A percentile compares a stretch with the other conserved stretches of the same genome.
Evolutionary conservation across 1,140 invertebrate genomes (phyloP).

Genomic region (Danaus plexippus): DNA sequence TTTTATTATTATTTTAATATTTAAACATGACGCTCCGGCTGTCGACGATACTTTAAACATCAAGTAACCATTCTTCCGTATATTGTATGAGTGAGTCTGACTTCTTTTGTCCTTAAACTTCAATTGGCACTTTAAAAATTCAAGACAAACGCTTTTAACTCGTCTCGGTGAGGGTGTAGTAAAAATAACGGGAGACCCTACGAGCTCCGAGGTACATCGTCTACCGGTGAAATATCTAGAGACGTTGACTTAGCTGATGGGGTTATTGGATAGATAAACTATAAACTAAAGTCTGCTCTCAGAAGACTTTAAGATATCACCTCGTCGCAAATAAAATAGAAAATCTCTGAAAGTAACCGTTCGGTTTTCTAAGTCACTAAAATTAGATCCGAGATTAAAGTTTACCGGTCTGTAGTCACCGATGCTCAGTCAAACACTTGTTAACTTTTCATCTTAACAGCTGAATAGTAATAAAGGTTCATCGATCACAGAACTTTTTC

Average conservation of each 20-base stretch:
- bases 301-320: conserved; percentile 16
- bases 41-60: no score
- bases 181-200: conserved; percentile 56
- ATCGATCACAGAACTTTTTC: conserved; percentile 10
- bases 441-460: conserved; percentile 16
- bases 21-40: no score
- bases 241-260: conserved; percentile 52
- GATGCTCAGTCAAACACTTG: conserved; percentile 17
- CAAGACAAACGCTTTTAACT: conserved; percentile 67
- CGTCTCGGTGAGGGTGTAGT: conserved; percentile 32
- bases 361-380: conserved; percentile 11
- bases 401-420: conserved; percentile 12
- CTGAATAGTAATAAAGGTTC: conserved; percentile 14
- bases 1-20: no score
- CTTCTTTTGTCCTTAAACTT: conserved; percentile 42
- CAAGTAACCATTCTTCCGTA: no score
- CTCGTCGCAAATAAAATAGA: conserved; percentile 13
- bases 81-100: conserved; percentile 1
- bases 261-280: conserved; percentile 57
- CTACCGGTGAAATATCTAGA: conserved; percentile 37
- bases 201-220: conserved; percentile 37
- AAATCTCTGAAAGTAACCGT: conserved; percentile 19
- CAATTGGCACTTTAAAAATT: conserved; percentile 67
- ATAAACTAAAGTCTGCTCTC: conserved; percentile 17
- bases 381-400: conserved; percentile 19